These are phyloP conservation scores for Drepana arcuata DNA, from an alignment of 1,140 invertebrate species.

Conservation along the genomic window DNA sequence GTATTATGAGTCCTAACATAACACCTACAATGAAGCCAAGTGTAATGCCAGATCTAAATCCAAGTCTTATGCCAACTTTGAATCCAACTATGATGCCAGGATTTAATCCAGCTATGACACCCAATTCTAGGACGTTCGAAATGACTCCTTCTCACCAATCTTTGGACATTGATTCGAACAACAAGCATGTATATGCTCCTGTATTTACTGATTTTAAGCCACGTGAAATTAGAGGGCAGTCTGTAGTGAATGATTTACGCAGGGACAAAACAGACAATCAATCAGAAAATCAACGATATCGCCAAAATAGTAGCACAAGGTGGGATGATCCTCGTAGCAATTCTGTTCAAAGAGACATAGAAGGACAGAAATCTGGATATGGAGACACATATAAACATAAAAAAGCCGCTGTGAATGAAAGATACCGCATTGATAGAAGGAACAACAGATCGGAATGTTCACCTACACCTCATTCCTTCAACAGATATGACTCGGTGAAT, in stretches of 20 bases:
- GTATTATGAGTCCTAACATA: constrained; percentile 4
- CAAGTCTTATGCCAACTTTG: constrained; percentile 6
- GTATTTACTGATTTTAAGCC: constrained; percentile 24
- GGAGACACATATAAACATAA: constrained; percentile 12
- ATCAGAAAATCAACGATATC: constrained; percentile 8
- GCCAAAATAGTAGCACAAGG: not conserved
- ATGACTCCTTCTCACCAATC: constrained; percentile 33
- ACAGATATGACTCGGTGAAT: too few relatives aligned
- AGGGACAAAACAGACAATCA: not conserved
- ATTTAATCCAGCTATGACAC: constrained; percentile 19
- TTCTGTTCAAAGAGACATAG: constrained; percentile 15
- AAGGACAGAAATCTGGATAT: too few relatives aligned
- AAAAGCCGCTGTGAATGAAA: constrained; percentile 17
- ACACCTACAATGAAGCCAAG: constrained; percentile 1
- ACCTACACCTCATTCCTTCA: too few relatives aligned
- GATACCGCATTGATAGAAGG: constrained; percentile 14
- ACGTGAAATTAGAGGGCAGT: constrained; percentile 19
- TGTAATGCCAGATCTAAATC: constrained; percentile 1
- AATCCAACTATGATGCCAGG: constrained; percentile 8
- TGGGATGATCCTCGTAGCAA: constrained; percentile 1
- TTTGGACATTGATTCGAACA: constrained; percentile 21
- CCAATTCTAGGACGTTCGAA: constrained; percentile 29
- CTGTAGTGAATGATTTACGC: constrained; percentile 3
- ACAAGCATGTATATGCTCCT: constrained; percentile 46
- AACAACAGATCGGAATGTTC: constrained; percentile 13